phyloP scores from a whole-genome alignment of 2,888 invertebrate genomes.

The Orchesella flavescens region DNA sequence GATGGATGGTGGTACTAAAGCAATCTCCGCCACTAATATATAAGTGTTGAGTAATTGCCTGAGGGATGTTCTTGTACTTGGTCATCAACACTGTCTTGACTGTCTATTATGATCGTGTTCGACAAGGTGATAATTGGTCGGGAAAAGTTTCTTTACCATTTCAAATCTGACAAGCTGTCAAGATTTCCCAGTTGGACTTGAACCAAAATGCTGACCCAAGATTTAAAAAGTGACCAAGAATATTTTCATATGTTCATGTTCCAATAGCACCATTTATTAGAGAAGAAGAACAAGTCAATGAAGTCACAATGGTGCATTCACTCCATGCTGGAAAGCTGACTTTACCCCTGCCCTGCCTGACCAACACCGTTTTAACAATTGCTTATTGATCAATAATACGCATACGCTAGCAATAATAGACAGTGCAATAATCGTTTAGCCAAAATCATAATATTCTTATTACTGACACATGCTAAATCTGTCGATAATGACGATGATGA shows the following conservation, averaged over 20 bases:
- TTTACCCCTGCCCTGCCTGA: background rate
- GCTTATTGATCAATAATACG: background rate
- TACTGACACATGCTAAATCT: conserved; percentile 26
- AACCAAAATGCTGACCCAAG: conserved; percentile 20
- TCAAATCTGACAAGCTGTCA: conserved; percentile 62
- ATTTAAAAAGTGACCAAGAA: background rate
- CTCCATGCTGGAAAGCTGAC: background rate
- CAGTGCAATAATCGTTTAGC: background rate
- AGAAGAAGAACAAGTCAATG: background rate
- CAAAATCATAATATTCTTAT: background rate
- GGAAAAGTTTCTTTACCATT: conserved; percentile 59
- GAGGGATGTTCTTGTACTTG: background rate
- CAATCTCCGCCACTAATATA: background rate
- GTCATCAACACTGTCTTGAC: conserved; percentile 9
- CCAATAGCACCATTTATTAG: background rate
- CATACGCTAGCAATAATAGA: background rate
- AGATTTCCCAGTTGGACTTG: conserved; percentile 36
- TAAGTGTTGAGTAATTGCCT: conserved; percentile 28
- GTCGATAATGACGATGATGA: conserved; percentile 48
- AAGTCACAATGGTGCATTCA: conserved; percentile 2
- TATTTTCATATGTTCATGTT: background rate
- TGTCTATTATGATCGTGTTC: conserved; percentile 28
- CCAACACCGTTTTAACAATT: background rate
- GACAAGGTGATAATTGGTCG: conserved; percentile 66
- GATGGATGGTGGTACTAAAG: background rate